Evolutionary conservation across 2,888 invertebrate species (phyloP), one percentile per base, ranked within the genome.

Genomic region (Cybosia mesomella): DNA sequence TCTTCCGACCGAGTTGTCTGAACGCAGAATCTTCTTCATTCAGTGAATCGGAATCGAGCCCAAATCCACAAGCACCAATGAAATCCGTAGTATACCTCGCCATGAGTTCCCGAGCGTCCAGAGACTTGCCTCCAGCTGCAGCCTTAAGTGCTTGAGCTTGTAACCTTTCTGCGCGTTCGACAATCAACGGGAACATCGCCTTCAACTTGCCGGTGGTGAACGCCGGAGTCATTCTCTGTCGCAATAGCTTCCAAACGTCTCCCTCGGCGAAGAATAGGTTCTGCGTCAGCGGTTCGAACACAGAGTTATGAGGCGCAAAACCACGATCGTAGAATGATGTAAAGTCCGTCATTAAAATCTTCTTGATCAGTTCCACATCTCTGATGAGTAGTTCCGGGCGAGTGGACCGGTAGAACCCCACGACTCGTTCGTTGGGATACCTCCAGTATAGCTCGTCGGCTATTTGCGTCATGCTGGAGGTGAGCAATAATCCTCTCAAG

Each of bases 31-130:
- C 76, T 60, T 88, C 86, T 13, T 85, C 79, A 43, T 80, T 85
- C 2, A 89, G 74, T 0, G 87, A 71, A 59, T 89, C 80, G 59
- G 82, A 75, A 55, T 88, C 85, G 2, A 89, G 79, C 0, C 89
- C 89, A 32, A 89, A 87, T 21, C 87, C 90, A 67, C 88, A 88
- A 0, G 86, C 86, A 7, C 89, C 89, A 7, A 89, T 89, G 32
- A 89, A 89, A 21, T 89, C 89, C 0, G 87, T 89, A 0, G 87
- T 86, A 60, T 83, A 89, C 18, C 87, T 77, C 0, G 87, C 87
- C 89, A 89, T 89, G 3, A 89, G 70, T 1, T 89, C 89, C 0
- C 86, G 74, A 0, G 75, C 82, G 57, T 89, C 83, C 10, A 75
- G 79, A 0, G 77, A 68, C 24, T 80, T 83, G 4, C 83, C 83